Conservation (phyloP, 2,888 invertebrate genomes). For the Nebria salina region DNA sequence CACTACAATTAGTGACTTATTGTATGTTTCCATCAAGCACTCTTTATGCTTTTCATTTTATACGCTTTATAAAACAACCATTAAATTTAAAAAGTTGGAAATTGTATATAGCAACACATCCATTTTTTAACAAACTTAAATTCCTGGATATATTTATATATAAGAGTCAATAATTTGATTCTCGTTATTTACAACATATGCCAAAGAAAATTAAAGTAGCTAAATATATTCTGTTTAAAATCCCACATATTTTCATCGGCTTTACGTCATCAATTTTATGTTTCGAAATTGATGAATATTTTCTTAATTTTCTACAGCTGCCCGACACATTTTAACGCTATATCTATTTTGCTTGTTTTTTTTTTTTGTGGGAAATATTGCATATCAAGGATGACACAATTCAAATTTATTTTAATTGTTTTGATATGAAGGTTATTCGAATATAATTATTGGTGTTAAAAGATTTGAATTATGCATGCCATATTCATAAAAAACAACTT, state of each 20-base stretch:
- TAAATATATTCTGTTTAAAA: not conserved
- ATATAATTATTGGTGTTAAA: not conserved
- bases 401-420: not conserved
- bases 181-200: not conserved
- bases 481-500: not conserved
- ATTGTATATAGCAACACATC: no score
- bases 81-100: not conserved
- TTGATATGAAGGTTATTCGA: not conserved
- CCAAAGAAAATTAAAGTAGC: not conserved
- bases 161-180: no score
- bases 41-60: not conserved
- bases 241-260: not conserved
- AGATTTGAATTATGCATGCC: not conserved
- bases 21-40: not conserved
- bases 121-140: no score
- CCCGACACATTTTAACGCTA: conserved; percentile 7
- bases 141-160: no score
- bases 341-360: not conserved
- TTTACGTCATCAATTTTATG: conserved; percentile 6
- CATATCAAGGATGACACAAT: not conserved
- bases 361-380: not conserved
- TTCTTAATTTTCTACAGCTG: conserved; percentile 3
- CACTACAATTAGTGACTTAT: not conserved
- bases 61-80: not conserved
- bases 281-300: conserved; percentile 8